phyloP scores from a whole-genome alignment of 1,140 invertebrate genomes.

The Hyposmocoma kahamanoa region DNA sequence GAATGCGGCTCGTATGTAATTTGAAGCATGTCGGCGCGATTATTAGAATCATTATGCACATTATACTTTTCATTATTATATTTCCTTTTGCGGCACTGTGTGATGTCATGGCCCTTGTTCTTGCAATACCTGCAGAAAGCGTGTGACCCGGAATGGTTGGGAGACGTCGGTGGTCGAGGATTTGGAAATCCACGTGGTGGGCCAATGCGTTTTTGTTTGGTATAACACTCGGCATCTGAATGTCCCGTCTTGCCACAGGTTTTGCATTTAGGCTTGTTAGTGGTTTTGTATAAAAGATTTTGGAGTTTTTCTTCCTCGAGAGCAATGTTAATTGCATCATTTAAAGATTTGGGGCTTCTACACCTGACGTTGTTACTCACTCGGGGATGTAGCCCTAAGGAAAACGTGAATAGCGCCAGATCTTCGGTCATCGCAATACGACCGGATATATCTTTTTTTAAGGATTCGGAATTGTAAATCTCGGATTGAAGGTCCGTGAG shows the following conservation, averaged over 20 bases:
- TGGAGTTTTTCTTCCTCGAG: no score
- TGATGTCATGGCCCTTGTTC: neutral
- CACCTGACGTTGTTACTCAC: neutral
- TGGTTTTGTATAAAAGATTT: neutral
- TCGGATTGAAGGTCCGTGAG: no score
- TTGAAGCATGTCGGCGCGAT: no score
- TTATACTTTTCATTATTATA: neutral
- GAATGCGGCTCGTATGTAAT: no score
- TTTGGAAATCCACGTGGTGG: neutral
- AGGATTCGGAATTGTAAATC: neutral
- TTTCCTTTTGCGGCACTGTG: neutral
- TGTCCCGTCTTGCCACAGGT: no score
- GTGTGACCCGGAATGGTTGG: neutral
- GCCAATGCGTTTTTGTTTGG: no score
- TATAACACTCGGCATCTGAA: no score
- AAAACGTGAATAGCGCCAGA: neutral
- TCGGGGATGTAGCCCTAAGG: neutral
- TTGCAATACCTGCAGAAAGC: neutral
- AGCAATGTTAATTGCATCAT: neutral
- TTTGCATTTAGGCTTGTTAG: no score
- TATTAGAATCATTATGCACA: neutral
- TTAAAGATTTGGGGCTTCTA: neutral
- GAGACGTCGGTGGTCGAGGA: neutral
- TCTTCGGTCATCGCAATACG: neutral
- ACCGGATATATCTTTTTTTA: neutral